Evolutionary conservation across 2,888 invertebrate genomes (phyloP).

Genomic region (Drosophila paranaensis): DNA sequence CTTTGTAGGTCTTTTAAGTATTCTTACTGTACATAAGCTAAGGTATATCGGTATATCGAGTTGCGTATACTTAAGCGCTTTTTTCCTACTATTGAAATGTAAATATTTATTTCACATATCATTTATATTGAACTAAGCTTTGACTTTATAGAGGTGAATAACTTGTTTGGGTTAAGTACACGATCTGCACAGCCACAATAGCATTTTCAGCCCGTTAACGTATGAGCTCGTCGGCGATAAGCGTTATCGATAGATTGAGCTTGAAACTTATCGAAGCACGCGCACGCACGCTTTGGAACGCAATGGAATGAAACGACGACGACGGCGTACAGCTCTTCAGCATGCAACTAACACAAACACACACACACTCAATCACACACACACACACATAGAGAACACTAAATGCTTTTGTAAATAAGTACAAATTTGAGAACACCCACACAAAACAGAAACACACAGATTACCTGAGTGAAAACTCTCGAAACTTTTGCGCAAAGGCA

Average conservation of each 20-base stretch:
- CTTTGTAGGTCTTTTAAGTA: not conserved
- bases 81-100: not conserved
- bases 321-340: slow-evolving; percentile 36
- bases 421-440: not conserved
- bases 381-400: slow-evolving; percentile 20
- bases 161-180: slow-evolving; percentile 39
- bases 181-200: slow-evolving; percentile 39
- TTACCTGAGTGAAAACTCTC: slow-evolving; percentile 1
- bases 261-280: slow-evolving; percentile 36
- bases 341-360: slow-evolving; percentile 42
- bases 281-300: slow-evolving; percentile 62
- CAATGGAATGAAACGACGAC: slow-evolving; percentile 52
- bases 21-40: slow-evolving; percentile 10
- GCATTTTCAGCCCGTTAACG: slow-evolving; percentile 46
- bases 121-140: slow-evolving; percentile 10
- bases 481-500: slow-evolving; percentile 29
- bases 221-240: slow-evolving; percentile 12
- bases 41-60: slow-evolving; percentile 9
- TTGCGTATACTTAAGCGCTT: slow-evolving; percentile 9
- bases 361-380: slow-evolving; percentile 16
- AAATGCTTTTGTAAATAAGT: slow-evolving; percentile 54
- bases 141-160: slow-evolving; percentile 10
- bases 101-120: slow-evolving; percentile 4
- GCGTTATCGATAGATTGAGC: slow-evolving; percentile 27
- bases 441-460: not conserved